These are phyloP conservation scores for Archaeoteleia sp. DNA, from an alignment of 2,888 invertebrate genomes.

Conservation along the genomic window DNA sequence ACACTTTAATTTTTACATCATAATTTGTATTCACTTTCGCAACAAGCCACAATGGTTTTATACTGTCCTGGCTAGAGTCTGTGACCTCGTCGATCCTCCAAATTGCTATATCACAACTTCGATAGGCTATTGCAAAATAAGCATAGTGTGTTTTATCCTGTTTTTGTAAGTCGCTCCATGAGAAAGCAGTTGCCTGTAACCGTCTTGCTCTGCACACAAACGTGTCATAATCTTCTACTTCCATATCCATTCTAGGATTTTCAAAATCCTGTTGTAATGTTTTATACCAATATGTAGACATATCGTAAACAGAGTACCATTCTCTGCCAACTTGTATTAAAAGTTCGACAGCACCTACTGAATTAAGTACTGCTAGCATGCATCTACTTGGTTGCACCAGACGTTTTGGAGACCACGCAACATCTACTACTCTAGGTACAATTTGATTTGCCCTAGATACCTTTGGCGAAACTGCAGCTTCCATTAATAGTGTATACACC, in stretches of 20 bases:
- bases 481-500: slow-evolving; percentile 63
- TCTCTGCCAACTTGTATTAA: slow-evolving; percentile 58
- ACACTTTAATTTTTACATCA: slow-evolving; percentile 56
- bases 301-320: slow-evolving; percentile 65
- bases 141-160: slow-evolving; percentile 54
- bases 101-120: slow-evolving; percentile 64
- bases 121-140: slow-evolving; percentile 63
- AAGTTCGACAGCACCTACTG: slow-evolving; percentile 65
- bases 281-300: slow-evolving; percentile 57
- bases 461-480: slow-evolving; percentile 64
- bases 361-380: slow-evolving; percentile 63
- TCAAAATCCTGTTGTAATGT: slow-evolving; percentile 52
- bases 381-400: slow-evolving; percentile 63
- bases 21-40: slow-evolving; percentile 48
- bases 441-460: slow-evolving; percentile 55
- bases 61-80: slow-evolving; percentile 33
- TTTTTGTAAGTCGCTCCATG: slow-evolving; percentile 64
- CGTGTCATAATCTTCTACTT: slow-evolving; percentile 3
- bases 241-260: not conserved
- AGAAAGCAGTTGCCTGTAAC: slow-evolving; percentile 61
- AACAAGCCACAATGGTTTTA: slow-evolving; percentile 46
- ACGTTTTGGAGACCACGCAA: slow-evolving; percentile 68
- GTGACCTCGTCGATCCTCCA: slow-evolving; percentile 61
- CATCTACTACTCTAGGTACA: slow-evolving; percentile 57
- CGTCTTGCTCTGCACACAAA: slow-evolving; percentile 54